These are phyloP conservation scores for Leptarthrus brevirostris DNA, from an alignment of 2,888 invertebrate genomes.

Conservation along the genomic window DNA sequence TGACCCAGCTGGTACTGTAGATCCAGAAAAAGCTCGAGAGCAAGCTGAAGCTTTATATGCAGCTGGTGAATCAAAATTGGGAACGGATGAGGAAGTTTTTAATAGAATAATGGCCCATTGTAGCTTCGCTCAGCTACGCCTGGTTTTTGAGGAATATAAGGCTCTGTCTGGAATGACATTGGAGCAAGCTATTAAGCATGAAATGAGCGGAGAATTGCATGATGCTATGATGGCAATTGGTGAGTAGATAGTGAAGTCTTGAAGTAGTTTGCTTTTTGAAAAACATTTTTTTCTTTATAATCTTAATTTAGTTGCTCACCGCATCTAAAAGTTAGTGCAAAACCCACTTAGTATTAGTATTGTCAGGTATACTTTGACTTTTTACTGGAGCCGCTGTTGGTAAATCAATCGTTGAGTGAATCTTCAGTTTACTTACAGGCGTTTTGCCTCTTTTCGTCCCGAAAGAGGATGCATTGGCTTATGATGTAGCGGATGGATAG, in stretches of 20 bases:
- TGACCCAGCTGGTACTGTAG: slow-evolving; percentile 72
- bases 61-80: slow-evolving; percentile 76
- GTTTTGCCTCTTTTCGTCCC: no score
- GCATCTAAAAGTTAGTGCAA: no score
- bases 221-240: slow-evolving; percentile 77
- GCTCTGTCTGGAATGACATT: slow-evolving; percentile 76
- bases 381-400: no score
- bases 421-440: no score
- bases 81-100: slow-evolving; percentile 78
- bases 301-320: neutral
- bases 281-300: neutral
- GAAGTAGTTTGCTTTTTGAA: neutral
- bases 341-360: no score
- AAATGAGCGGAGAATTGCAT: slow-evolving; percentile 74
- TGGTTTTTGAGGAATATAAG: slow-evolving; percentile 78
- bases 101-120: slow-evolving; percentile 77
- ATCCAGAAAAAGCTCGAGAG: slow-evolving; percentile 74
- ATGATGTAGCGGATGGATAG: no score
- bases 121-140: slow-evolving; percentile 76
- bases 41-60: slow-evolving; percentile 77
- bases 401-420: no score
- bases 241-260: no score
- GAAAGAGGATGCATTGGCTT: no score
- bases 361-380: no score
- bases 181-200: slow-evolving; percentile 75